Percentiles rank a stretch among this genome's conserved stretches.
Evolutionary conservation across 2,113 vertebrate genomes (phyloP).

Genomic region (Lampris megalopsis): DNA sequence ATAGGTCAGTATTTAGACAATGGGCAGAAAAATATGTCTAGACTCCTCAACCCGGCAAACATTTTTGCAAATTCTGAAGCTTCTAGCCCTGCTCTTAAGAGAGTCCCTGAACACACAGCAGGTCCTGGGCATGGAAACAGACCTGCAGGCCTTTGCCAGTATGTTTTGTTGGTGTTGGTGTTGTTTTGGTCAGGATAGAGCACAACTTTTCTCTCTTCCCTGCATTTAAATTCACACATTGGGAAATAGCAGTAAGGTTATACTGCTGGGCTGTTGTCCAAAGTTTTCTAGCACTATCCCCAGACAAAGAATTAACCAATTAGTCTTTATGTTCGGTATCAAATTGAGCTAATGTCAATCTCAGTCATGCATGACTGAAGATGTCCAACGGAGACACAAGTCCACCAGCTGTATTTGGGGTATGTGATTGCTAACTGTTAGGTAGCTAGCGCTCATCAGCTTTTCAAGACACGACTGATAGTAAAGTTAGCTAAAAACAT

Average conservation of each 20-base stretch:
- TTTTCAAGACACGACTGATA: too few species aligned
- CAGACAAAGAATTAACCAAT: neutral
- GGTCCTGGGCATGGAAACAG: conserved; percentile 22
- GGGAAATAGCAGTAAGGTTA: conserved; percentile 17
- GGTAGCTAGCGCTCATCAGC: too few species aligned
- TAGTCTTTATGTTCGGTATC: neutral
- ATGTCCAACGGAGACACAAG: too few species aligned
- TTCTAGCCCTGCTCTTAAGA: conserved; percentile 27
- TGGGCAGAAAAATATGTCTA: conserved; percentile 7
- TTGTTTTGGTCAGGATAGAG: conserved; percentile 32
- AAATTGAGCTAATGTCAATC: too few species aligned
- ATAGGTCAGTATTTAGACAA: conserved; percentile 31
- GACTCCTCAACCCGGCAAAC: conserved; percentile 47
- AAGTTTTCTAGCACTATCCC: neutral
- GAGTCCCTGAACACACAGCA: neutral
- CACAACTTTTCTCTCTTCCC: conserved; percentile 7
- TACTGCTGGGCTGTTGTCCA: conserved; percentile 24
- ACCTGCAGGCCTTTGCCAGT: neutral
- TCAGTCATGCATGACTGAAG: too few species aligned
- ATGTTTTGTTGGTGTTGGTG: neutral
- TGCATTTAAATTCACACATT: conserved; percentile 37
- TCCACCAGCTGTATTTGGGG: too few species aligned
- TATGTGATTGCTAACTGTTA: too few species aligned
- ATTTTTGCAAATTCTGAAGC: conserved; percentile 44
- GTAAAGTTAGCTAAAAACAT: too few species aligned